A percentile compares a stretch with the other conserved stretches of the same genome.
phyloP scores from a whole-genome alignment of 92 coral and sea anemone species.

The Epizoanthus stellaris region DNA sequence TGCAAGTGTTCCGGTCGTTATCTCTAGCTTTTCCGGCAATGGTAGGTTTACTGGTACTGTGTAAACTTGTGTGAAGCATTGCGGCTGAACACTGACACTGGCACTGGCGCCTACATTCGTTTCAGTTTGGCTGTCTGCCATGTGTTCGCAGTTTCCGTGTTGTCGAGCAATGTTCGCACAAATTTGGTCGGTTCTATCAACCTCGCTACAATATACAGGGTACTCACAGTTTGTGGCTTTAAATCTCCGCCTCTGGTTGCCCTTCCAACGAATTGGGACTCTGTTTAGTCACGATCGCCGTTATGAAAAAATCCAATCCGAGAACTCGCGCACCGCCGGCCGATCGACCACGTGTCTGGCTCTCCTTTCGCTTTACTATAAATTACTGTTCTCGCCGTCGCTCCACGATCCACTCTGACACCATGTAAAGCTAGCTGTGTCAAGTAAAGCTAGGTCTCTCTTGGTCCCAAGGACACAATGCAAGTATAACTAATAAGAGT shows the following conservation, averaged over 20 bases:
- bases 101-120: neutral
- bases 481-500: too few relatives aligned
- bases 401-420: too few relatives aligned
- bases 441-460: too few relatives aligned
- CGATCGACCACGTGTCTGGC: too few relatives aligned
- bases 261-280: neutral
- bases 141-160: neutral
- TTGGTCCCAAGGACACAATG: too few relatives aligned
- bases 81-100: neutral
- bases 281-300: too few relatives aligned
- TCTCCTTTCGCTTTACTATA: too few relatives aligned
- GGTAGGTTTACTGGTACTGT: constrained; percentile 28
- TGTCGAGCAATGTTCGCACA: neutral
- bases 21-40: constrained; percentile 33
- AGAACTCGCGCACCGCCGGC: too few relatives aligned
- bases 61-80: neutral
- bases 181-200: neutral
- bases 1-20: constrained; percentile 16
- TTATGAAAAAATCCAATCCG: too few relatives aligned
- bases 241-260: neutral
- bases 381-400: too few relatives aligned
- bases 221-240: neutral
- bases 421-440: too few relatives aligned
- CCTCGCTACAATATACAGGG: neutral
- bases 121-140: neutral